Conservation (phyloP, 1,140 invertebrate species). For the Zaprionus taronus region DNA sequence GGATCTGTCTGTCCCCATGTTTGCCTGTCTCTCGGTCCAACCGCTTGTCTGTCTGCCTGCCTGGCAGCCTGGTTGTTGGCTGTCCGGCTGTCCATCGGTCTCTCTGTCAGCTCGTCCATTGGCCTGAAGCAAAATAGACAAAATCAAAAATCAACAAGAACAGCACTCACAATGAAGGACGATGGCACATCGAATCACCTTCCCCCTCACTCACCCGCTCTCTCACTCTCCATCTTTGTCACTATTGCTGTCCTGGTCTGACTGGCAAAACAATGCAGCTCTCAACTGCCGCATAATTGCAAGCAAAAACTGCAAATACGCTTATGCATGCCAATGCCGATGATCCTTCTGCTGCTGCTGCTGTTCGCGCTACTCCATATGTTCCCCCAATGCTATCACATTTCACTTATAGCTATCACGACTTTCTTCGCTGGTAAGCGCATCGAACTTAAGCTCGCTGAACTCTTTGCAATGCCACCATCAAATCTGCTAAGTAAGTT, state of each 20-base stretch:
- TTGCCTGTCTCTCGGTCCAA: constrained; percentile 36
- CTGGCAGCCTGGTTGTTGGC: neutral
- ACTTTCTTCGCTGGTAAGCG: constrained; percentile 26
- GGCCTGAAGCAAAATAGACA: constrained; percentile 74
- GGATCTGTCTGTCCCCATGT: constrained; percentile 16
- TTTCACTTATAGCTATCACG: constrained; percentile 42
- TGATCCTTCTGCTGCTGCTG: neutral
- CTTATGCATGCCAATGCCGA: constrained; percentile 54
- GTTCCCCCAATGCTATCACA: constrained; percentile 19
- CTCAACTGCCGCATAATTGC: constrained; percentile 70
- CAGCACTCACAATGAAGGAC: constrained; percentile 36
- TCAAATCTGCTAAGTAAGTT: constrained; percentile 32
- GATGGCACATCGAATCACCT: constrained; percentile 21
- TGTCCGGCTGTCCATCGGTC: neutral
- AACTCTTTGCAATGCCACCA: neutral
- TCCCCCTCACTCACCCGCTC: neutral
- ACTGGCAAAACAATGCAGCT: constrained; percentile 53
- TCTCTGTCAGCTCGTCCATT: constrained; percentile 40
- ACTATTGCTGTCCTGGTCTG: neutral
- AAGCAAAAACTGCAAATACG: constrained; percentile 61
- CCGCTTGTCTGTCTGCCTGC: constrained; percentile 36
- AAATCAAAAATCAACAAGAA: constrained; percentile 76
- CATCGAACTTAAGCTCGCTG: constrained; percentile 23
- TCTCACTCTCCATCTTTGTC: neutral
- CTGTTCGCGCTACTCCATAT: neutral